Conservation (phyloP, 23 tunicate species). For the Oikopleura albicans region DNA sequence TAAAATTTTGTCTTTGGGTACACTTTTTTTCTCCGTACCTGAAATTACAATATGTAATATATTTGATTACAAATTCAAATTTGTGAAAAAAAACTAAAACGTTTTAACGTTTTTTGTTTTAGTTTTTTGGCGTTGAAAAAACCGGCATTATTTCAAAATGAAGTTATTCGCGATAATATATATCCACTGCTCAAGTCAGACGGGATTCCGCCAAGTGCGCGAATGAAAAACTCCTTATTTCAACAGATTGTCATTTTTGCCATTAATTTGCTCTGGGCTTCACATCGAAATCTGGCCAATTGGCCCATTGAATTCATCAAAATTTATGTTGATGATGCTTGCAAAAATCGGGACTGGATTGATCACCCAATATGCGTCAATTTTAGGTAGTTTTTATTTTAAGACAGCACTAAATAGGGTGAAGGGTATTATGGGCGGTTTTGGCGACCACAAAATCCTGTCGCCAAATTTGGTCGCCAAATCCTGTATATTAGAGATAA, state of each 20-base stretch:
- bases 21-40: too few species aligned
- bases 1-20: too few species aligned
- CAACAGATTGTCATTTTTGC: not conserved
- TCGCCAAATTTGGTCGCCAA: too few species aligned
- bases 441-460: too few species aligned
- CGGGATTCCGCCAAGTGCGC: not conserved
- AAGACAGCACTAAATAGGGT: too few species aligned
- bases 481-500: too few species aligned
- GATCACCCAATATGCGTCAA: slow-evolving; percentile 4
- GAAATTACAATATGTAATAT: too few species aligned
- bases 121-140: not conserved
- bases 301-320: not conserved
- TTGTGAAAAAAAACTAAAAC: too few species aligned
- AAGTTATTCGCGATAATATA: not conserved
- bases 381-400: too few species aligned
- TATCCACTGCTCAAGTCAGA: not conserved
- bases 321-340: not conserved
- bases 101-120: not conserved
- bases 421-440: too few species aligned
- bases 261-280: not conserved
- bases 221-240: not conserved
- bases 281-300: not conserved
- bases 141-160: slow-evolving; percentile 1
- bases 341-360: slow-evolving; percentile 2
- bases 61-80: too few species aligned